Evolutionary conservation across 1,140 invertebrate species (phyloP).

Genomic region (Macrotrachela quadricornifera): DNA sequence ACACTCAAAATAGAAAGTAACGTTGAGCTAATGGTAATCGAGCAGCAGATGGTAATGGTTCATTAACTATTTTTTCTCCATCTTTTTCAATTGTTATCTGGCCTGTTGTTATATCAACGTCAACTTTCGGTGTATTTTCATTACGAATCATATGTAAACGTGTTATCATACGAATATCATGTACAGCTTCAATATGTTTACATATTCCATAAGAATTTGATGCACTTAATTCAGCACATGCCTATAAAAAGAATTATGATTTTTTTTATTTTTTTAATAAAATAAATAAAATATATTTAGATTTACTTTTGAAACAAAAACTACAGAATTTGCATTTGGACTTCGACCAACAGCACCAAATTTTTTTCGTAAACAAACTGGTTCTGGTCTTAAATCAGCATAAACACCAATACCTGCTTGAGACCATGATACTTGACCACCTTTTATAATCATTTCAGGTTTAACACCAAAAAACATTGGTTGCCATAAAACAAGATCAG

Average conservation of each 20-base stretch:
- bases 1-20: no score
- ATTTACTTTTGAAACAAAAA: slow-evolving; percentile 25
- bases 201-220: slow-evolving; percentile 17
- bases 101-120: no score
- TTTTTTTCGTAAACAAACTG: slow-evolving; percentile 22
- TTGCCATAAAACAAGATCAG: slow-evolving; percentile 28
- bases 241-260: slow-evolving; percentile 9
- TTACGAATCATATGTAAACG: no score
- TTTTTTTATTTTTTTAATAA: neutral
- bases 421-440: slow-evolving; percentile 27
- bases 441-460: slow-evolving; percentile 28
- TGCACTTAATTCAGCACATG: slow-evolving; percentile 12
- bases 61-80: no score
- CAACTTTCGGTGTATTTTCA: no score
- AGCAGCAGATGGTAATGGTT: no score
- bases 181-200: slow-evolving; percentile 17
- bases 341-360: slow-evolving; percentile 25
- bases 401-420: slow-evolving; percentile 19
- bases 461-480: slow-evolving; percentile 30
- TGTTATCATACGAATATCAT: slow-evolving; percentile 13
- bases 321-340: slow-evolving; percentile 20
- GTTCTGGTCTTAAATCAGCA: slow-evolving; percentile 23
- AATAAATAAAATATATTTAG: neutral
- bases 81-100: no score
- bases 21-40: no score